Conservation (phyloP, 2,797 vertebrate species). For the Myotis daubentonii region DNA sequence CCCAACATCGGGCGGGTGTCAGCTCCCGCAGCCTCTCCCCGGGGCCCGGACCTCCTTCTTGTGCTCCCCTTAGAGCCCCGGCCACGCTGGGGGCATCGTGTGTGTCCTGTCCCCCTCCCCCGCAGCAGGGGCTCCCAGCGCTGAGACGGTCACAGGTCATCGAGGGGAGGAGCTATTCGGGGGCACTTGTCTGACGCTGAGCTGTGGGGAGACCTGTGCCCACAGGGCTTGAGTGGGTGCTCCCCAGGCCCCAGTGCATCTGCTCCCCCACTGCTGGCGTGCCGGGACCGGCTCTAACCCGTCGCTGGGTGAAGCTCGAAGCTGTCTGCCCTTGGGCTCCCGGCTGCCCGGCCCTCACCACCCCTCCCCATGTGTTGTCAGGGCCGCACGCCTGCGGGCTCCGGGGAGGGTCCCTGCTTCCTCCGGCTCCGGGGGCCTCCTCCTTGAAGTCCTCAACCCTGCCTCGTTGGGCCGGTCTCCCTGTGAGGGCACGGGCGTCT, state of each 20-base stretch:
- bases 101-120: neutral
- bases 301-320: neutral
- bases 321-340: neutral
- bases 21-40: neutral
- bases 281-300: neutral
- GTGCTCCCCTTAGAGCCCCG: rapidly evolving
- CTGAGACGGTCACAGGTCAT: neutral
- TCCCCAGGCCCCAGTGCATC: slow-evolving; percentile 5
- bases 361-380: neutral
- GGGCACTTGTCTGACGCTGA: neutral
- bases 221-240: neutral
- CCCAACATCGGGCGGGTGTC: neutral
- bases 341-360: neutral
- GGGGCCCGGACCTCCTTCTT: too few species aligned
- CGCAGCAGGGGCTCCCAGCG: neutral
- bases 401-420: neutral
- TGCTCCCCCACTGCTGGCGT: slow-evolving; percentile 9
- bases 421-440: neutral
- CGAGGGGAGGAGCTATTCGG: too few species aligned
- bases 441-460: neutral
- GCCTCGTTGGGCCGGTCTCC: neutral
- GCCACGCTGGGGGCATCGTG: rapidly evolving
- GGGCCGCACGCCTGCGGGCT: neutral
- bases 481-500: neutral
- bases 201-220: rapidly evolving